These are phyloP conservation scores for Eristalis tenax DNA, from an alignment of 2,888 invertebrate genomes.

Conservation along the genomic window DNA sequence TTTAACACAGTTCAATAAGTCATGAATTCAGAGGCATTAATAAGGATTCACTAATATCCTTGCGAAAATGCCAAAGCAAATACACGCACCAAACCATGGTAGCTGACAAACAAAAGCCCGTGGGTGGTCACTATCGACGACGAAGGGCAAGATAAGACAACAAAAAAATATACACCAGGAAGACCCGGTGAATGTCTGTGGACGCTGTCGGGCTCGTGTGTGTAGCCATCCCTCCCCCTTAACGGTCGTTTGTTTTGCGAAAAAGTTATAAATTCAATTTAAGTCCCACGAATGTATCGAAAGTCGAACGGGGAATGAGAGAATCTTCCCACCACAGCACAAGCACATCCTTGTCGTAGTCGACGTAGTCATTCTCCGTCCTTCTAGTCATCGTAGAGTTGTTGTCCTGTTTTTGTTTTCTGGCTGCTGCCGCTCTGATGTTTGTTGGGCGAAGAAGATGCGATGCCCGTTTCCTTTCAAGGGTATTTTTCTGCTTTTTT, in stretches of 20 bases:
- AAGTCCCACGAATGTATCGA: constrained; percentile 72
- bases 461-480: constrained; percentile 5
- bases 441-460: constrained; percentile 19
- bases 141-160: background rate
- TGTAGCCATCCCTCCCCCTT: background rate
- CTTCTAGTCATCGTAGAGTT: background rate
- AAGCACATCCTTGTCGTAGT: background rate
- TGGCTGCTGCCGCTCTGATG: constrained; percentile 11
- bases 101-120: constrained; percentile 12
- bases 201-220: background rate
- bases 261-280: constrained; percentile 74
- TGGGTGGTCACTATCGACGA: background rate
- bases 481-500: constrained; percentile 22
- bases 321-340: background rate
- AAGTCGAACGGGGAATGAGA: constrained; percentile 23
- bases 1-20: constrained; percentile 71
- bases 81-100: constrained; percentile 23
- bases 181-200: constrained; percentile 18
- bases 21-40: constrained; percentile 70
- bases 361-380: background rate
- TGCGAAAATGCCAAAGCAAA: constrained; percentile 52
- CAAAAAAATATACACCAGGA: background rate
- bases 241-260: constrained; percentile 64
- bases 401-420: constrained; percentile 40
- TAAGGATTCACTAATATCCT: constrained; percentile 70